Conservation (phyloP, 2,113 vertebrate genomes). For the Oryzias curvinotus region DNA sequence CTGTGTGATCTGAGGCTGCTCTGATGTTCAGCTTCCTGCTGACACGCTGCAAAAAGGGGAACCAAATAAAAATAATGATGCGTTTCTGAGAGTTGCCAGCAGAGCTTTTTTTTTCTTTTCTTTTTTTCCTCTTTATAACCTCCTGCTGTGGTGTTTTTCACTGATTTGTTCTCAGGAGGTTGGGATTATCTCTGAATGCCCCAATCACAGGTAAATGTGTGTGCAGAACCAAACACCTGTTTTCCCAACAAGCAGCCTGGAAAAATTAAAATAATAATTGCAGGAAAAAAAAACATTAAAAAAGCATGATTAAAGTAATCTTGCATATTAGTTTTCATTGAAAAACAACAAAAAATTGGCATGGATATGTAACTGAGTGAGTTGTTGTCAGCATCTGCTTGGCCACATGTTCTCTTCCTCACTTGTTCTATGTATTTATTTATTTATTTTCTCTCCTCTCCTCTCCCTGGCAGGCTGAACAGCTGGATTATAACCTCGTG, state of each 20-base stretch:
- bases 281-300: background rate
- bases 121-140: conserved; percentile 11
- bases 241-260: background rate
- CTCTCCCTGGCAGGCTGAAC: conserved; percentile 39
- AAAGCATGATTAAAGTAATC: background rate
- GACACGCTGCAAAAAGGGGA: conserved; percentile 7
- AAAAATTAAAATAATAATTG: background rate
- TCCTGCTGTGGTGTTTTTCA: conserved; percentile 1
- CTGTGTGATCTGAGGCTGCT: conserved; percentile 24
- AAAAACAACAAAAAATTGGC: too few relatives aligned
- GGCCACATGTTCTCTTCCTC: conserved; percentile 15
- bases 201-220: conserved; percentile 5
- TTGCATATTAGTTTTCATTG: too few relatives aligned
- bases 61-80: background rate
- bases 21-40: conserved; percentile 10
- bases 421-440: background rate
- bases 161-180: background rate
- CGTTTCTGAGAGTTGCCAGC: conserved; percentile 5
- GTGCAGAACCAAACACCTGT: background rate
- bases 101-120: background rate
- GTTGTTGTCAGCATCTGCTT: conserved; percentile 23
- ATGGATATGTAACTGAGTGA: too few relatives aligned
- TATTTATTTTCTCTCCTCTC: conserved; percentile 3
- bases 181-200: conserved; percentile 20
- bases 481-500: conserved; percentile 72